Conservation (phyloP, 2,888 invertebrate genomes). For the Mellilla xanthometata region DNA sequence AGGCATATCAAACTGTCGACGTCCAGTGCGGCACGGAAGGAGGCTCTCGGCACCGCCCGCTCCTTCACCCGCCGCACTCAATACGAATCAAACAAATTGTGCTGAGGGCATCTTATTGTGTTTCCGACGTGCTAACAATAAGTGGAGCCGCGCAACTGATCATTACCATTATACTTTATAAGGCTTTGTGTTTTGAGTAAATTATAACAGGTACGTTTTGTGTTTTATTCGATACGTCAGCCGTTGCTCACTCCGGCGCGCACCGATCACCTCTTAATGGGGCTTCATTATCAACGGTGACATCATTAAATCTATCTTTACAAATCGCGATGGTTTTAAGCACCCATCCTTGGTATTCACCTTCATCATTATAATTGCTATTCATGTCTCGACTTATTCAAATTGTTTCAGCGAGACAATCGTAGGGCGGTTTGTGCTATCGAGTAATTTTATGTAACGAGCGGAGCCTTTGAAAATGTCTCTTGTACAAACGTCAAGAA, state of each 20-base stretch:
- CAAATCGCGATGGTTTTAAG: constrained; percentile 53
- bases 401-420: constrained; percentile 46
- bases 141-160: constrained; percentile 72
- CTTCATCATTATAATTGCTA: constrained; percentile 49
- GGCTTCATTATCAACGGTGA: constrained; percentile 76
- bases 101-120: constrained; percentile 71
- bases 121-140: constrained; percentile 77
- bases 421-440: constrained; percentile 44
- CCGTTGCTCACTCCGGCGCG: constrained; percentile 46
- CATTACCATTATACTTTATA: constrained; percentile 79
- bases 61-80: constrained; percentile 51
- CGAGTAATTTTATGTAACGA: constrained; percentile 52
- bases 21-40: constrained; percentile 53
- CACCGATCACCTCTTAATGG: constrained; percentile 56
- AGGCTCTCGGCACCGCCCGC: constrained; percentile 53
- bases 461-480: constrained; percentile 49
- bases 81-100: constrained; percentile 75
- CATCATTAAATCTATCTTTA: constrained; percentile 61
- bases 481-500: constrained; percentile 49
- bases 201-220: constrained; percentile 77
- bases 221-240: constrained; percentile 68
- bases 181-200: constrained; percentile 82
- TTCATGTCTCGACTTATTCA: constrained; percentile 36
- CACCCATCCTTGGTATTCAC: constrained; percentile 33
- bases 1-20: constrained; percentile 58